phyloP scores from a whole-genome alignment of 2,113 vertebrate genomes.

The Pachypanchax playfairii region DNA sequence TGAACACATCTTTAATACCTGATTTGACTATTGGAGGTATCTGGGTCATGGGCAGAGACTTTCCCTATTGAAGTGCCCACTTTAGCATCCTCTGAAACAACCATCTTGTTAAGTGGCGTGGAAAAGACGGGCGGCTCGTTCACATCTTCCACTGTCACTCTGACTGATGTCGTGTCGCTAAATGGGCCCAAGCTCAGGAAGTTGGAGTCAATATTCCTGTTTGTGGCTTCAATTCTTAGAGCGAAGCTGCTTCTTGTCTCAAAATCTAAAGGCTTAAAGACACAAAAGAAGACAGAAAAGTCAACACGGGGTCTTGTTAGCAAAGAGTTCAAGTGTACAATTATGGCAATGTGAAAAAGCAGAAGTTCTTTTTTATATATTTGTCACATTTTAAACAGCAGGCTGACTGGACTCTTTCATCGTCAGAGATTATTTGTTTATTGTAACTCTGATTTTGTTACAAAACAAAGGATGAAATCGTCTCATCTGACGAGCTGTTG shows the following conservation, averaged over 20 bases:
- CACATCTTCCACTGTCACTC: constrained; percentile 91
- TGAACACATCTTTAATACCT: no score
- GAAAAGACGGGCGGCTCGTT: constrained; percentile 92
- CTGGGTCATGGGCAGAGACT: constrained; percentile 91
- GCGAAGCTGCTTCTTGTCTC: constrained; percentile 91
- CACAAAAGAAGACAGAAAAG: background rate
- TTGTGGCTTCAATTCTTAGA: constrained; percentile 91
- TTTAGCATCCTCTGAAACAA: constrained; percentile 90
- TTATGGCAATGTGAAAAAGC: background rate
- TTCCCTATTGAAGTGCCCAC: constrained; percentile 90
- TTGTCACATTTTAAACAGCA: constrained; percentile 34
- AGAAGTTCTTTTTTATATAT: no score
- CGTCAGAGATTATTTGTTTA: constrained; percentile 37
- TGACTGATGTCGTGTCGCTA: constrained; percentile 87
- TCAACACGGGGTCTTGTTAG: no score
- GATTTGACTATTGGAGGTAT: constrained; percentile 87
- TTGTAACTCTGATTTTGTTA: constrained; percentile 39
- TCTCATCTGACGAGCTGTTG: constrained; percentile 44
- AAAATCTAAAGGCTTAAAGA: constrained; percentile 88
- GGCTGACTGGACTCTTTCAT: constrained; percentile 58
- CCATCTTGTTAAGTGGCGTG: constrained; percentile 82
- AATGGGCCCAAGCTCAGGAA: constrained; percentile 90
- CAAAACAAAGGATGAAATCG: constrained; percentile 59
- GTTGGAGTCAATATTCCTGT: constrained; percentile 89
- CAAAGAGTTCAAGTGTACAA: background rate